phyloP scores from a whole-genome alignment of 2,888 invertebrate species.

The Hetaerina titia region DNA sequence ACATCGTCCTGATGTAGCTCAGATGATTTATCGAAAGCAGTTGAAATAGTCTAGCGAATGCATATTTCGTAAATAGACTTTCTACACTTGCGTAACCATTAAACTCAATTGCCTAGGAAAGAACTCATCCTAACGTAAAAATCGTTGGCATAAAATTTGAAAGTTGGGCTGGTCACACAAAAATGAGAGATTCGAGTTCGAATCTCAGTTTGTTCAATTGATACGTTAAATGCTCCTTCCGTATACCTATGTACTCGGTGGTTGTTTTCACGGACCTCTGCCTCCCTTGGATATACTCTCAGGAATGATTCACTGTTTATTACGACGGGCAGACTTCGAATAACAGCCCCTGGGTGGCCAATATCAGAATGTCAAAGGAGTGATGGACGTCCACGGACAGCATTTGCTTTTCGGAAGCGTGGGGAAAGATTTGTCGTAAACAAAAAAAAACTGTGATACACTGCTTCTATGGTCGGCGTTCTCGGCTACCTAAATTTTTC shows the following conservation, averaged over 20 bases:
- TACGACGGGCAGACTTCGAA: neutral
- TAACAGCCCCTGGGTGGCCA: neutral
- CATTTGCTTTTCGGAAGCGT: neutral
- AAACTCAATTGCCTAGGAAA: no score
- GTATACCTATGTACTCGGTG: neutral
- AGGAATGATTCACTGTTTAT: neutral
- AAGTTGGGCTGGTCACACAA: no score
- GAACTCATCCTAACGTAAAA: no score
- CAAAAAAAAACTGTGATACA: no score
- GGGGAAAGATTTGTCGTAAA: neutral
- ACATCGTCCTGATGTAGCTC: no score
- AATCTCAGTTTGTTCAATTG: neutral
- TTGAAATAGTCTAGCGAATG: no score
- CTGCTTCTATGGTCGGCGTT: no score
- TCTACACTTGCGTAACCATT: no score
- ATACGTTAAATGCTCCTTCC: neutral
- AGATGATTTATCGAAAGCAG: no score
- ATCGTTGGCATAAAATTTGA: no score
- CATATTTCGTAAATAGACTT: no score
- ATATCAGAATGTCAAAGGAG: neutral
- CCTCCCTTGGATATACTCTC: neutral
- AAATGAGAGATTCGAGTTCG: neutral
- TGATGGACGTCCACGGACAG: neutral
- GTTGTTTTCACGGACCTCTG: neutral
- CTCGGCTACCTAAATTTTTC: no score